Conservation (phyloP, 2,888 invertebrate species). For the Noctua comes region DNA sequence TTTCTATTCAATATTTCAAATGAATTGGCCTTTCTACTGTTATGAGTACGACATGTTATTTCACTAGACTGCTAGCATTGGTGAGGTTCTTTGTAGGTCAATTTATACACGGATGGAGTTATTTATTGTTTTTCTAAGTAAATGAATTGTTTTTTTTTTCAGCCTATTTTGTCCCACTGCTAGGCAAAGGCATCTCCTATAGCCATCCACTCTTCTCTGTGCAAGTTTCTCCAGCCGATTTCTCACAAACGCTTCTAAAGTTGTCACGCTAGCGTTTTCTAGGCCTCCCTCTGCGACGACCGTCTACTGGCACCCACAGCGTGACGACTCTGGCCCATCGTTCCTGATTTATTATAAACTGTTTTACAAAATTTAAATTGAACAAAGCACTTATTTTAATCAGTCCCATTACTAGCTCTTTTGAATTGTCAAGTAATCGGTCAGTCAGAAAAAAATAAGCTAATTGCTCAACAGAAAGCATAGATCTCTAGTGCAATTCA, state of each 20-base stretch:
- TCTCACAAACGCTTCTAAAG: too few species aligned
- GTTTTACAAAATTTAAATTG: not conserved
- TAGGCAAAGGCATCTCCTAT: too few species aligned
- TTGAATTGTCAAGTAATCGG: not conserved
- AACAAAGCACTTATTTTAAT: not conserved
- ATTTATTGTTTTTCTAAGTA: not conserved
- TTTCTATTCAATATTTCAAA: conserved; percentile 16
- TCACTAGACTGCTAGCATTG: not conserved
- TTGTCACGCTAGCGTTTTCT: too few species aligned
- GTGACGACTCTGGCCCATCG: too few species aligned
- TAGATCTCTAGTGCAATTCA: not conserved
- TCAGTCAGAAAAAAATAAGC: not conserved
- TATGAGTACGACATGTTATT: not conserved
- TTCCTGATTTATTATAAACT: not conserved
- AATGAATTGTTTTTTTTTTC: not conserved
- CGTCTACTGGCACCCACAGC: too few species aligned
- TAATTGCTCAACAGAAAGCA: not conserved
- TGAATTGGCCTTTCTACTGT: not conserved
- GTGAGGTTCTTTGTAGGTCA: not conserved
- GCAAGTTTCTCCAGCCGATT: too few species aligned
- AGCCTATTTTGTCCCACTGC: too few species aligned
- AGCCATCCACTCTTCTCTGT: too few species aligned
- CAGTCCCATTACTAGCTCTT: not conserved
- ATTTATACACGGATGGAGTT: too few species aligned
- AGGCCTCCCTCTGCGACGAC: too few species aligned